Evolutionary conservation across 2,113 vertebrate species (phyloP).

Genomic region (Rhombomys opimus): DNA sequence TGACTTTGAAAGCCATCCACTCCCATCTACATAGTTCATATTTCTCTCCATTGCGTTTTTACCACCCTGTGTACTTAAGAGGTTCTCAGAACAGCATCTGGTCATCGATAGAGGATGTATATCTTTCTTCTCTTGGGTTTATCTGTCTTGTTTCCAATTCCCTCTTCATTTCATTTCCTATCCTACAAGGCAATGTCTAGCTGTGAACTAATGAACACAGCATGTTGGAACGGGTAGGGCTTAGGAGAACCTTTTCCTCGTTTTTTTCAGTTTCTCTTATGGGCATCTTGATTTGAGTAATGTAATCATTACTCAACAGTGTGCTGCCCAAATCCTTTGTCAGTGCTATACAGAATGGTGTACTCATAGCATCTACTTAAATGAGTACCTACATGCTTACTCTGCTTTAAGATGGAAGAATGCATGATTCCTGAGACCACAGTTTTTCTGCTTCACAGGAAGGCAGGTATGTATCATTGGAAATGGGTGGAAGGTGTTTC

Average conservation of each 20-base stretch:
- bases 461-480: neutral
- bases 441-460: neutral
- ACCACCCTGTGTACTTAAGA: neutral
- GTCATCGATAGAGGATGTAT: neutral
- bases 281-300: slow-evolving; percentile 5
- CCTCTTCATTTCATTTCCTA: slow-evolving; percentile 19
- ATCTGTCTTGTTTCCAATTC: neutral
- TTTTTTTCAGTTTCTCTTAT: neutral
- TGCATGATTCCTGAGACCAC: neutral
- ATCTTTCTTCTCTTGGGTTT: neutral
- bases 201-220: neutral
- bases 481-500: neutral
- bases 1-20: neutral
- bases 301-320: slow-evolving; percentile 4
- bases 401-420: neutral
- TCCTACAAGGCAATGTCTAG: neutral
- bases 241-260: neutral
- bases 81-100: neutral
- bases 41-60: neutral
- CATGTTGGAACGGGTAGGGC: neutral
- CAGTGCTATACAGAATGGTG: neutral
- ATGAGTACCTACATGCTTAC: neutral
- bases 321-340: neutral
- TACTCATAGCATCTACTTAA: neutral
- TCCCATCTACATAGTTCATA: neutral